These are phyloP conservation scores for Eupithecia subumbrata DNA, from an alignment of 2,888 invertebrate species.

Conservation along the genomic window DNA sequence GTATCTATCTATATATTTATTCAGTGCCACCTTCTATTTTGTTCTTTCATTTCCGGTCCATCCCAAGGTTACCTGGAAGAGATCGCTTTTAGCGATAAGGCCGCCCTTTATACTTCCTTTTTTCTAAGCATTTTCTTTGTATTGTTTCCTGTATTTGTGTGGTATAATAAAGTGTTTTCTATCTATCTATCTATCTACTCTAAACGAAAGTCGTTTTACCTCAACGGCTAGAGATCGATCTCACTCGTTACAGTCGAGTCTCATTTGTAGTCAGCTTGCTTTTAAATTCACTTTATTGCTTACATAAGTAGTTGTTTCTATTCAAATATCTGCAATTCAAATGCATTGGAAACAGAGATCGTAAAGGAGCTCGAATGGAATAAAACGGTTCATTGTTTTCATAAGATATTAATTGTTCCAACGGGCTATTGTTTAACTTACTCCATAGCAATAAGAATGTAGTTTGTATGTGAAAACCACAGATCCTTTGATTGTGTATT, in stretches of 20 bases:
- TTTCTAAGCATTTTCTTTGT: too few relatives aligned
- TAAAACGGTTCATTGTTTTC: conserved; percentile 35
- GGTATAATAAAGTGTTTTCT: too few relatives aligned
- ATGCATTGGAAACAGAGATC: conserved; percentile 29
- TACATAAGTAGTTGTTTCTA: conserved; percentile 23
- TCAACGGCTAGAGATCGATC: neutral
- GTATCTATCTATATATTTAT: too few relatives aligned
- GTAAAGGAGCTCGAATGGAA: conserved; percentile 33
- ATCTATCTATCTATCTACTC: too few relatives aligned
- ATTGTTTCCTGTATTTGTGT: too few relatives aligned
- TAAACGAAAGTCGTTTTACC: neutral
- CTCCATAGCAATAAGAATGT: neutral
- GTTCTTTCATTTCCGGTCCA: too few relatives aligned
- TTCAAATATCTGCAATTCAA: conserved; percentile 32
- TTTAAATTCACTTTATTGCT: conserved; percentile 18
- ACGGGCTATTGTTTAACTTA: neutral
- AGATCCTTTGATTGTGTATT: too few relatives aligned
- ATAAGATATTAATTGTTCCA: conserved; percentile 36
- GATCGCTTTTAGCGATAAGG: too few relatives aligned
- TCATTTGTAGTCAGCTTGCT: conserved; percentile 14
- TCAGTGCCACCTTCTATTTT: too few relatives aligned
- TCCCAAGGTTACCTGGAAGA: too few relatives aligned
- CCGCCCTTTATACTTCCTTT: too few relatives aligned
- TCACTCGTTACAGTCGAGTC: conserved; percentile 4
- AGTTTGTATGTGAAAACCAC: too few relatives aligned